These are phyloP conservation scores for Rhinolophus sinicus DNA, from an alignment of 2,113 vertebrate species.

Conservation along the genomic window DNA sequence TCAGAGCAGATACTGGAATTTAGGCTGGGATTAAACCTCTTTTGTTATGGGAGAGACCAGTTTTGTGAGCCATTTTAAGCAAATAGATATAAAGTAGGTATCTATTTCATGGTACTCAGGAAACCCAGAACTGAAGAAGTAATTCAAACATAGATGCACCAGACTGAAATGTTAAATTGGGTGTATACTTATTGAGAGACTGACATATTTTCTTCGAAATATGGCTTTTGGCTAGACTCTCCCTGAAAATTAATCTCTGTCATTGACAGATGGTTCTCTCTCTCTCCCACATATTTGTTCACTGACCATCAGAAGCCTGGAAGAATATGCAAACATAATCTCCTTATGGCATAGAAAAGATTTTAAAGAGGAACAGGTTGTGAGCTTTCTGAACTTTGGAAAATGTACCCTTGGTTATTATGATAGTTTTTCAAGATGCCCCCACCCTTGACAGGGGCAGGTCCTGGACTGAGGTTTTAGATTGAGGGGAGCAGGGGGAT, in stretches of 20 bases:
- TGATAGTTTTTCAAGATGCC: not conserved
- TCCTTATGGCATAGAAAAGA: not conserved
- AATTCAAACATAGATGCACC: not conserved
- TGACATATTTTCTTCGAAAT: not conserved
- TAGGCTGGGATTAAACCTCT: not conserved
- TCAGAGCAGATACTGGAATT: constrained; percentile 24
- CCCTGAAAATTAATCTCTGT: not conserved
- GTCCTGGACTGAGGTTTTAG: not conserved
- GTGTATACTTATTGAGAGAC: not conserved
- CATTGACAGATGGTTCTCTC: not conserved
- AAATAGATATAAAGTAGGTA: not conserved
- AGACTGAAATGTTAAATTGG: not conserved
- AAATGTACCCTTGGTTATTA: not conserved
- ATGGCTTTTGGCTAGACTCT: not conserved
- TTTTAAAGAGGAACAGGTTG: not conserved
- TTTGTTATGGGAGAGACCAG: not conserved
- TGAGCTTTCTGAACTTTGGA: not conserved
- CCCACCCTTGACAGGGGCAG: not conserved
- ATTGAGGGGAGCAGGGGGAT: not conserved
- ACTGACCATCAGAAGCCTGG: not conserved
- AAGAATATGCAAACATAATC: not conserved
- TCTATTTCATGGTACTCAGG: not conserved
- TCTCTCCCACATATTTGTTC: not conserved
- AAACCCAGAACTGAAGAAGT: not conserved
- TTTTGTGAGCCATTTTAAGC: constrained; percentile 5